Conservation (phyloP, 2,797 vertebrate species). For the Lacerta viridis region DNA sequence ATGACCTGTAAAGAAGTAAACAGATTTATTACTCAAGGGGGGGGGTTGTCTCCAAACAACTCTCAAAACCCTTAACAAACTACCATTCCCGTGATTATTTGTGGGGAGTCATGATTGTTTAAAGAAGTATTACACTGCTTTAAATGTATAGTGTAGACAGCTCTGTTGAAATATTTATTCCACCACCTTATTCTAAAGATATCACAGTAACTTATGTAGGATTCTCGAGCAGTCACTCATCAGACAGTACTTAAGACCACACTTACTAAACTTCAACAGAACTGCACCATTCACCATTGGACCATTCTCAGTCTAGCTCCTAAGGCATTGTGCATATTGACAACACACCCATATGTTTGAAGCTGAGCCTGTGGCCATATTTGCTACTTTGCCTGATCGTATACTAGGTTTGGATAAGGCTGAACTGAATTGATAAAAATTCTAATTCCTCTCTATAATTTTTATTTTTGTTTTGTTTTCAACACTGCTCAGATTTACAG, state of each 20-base stretch:
- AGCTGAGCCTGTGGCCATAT: no score
- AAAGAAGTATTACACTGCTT: no score
- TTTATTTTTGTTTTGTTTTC: no score
- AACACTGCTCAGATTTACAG: no score
- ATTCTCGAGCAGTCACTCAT: background rate
- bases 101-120: no score
- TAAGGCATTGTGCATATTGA: background rate
- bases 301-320: background rate
- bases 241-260: background rate
- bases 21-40: conserved; percentile 60
- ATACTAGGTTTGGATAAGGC: background rate
- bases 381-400: background rate
- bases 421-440: background rate
- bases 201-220: background rate
- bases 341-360: background rate
- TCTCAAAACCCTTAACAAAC: no score
- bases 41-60: no score
- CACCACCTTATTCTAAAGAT: background rate
- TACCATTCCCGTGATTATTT: no score
- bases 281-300: background rate
- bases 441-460: background rate
- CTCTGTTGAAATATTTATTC: no score
- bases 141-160: no score
- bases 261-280: background rate
- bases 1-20: conserved; percentile 72